Percentiles rank a stretch among this genome's conserved stretches.
phyloP scores from a whole-genome alignment of 2,888 invertebrate species.

The Drosophila parthenogenetica region DNA sequence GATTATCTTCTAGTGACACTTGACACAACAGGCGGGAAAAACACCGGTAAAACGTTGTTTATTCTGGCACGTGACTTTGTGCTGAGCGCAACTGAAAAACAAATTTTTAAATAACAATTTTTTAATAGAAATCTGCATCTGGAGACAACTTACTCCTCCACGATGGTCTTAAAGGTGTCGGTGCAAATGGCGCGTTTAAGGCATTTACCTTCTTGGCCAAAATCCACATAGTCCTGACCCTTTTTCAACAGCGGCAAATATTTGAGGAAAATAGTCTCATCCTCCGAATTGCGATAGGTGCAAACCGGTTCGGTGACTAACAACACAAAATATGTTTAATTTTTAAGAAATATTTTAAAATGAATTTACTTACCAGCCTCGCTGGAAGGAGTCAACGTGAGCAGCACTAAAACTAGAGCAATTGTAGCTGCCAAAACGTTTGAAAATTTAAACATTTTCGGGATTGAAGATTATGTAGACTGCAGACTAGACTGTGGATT shows the following conservation, averaged over 20 bases:
- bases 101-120: background rate
- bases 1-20: constrained; percentile 64
- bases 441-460: constrained; percentile 49
- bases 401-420: constrained; percentile 29
- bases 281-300: constrained; percentile 76
- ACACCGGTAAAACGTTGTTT: constrained; percentile 80
- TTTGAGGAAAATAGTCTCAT: constrained; percentile 80
- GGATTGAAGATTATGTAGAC: constrained; percentile 1
- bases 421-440: constrained; percentile 11
- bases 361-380: constrained; percentile 38
- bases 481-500: background rate
- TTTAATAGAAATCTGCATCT: background rate
- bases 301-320: constrained; percentile 77
- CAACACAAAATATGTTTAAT: background rate
- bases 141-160: constrained; percentile 77
- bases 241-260: constrained; percentile 72
- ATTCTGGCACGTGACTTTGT: constrained; percentile 75
- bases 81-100: constrained; percentile 66
- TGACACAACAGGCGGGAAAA: constrained; percentile 82
- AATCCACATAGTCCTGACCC: constrained; percentile 82
- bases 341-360: background rate
- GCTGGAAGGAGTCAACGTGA: constrained; percentile 16
- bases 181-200: constrained; percentile 77
- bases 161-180: constrained; percentile 71
- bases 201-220: constrained; percentile 79